phyloP scores from a whole-genome alignment of 1,140 invertebrate species.

The Lasioglossum albipes region DNA sequence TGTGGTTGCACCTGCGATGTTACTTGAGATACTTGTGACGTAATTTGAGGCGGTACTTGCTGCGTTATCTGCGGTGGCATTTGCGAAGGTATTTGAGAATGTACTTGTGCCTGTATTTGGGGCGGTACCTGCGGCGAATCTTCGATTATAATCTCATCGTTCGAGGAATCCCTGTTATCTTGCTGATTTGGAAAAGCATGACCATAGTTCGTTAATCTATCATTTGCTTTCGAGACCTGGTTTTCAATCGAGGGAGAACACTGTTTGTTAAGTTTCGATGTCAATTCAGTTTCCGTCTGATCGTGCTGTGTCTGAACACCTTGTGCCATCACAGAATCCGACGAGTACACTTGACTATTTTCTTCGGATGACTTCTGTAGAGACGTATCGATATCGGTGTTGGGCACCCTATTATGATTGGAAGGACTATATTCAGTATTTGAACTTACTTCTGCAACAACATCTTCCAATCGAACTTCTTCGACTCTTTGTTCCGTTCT shows the following conservation, averaged over 20 bases:
- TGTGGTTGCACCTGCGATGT: slow-evolving; percentile 22
- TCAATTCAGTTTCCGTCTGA: slow-evolving; percentile 57
- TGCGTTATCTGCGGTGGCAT: slow-evolving; percentile 54
- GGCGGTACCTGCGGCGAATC: slow-evolving; percentile 44
- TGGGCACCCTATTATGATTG: slow-evolving; percentile 65
- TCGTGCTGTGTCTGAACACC: slow-evolving; percentile 57
- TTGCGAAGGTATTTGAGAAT: slow-evolving; percentile 58
- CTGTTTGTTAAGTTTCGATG: slow-evolving; percentile 52
- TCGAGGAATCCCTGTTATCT: slow-evolving; percentile 54
- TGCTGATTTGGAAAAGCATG: slow-evolving; percentile 52
- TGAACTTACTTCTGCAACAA: slow-evolving; percentile 74
- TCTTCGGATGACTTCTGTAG: slow-evolving; percentile 65
- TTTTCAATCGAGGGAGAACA: slow-evolving; percentile 51
- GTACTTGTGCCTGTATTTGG: slow-evolving; percentile 43
- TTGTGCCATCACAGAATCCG: slow-evolving; percentile 53
- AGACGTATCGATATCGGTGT: slow-evolving; percentile 63
- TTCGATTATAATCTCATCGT: slow-evolving; percentile 70
- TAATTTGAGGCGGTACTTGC: slow-evolving; percentile 61
- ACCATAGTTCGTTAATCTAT: slow-evolving; percentile 54
- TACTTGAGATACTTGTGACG: slow-evolving; percentile 36
- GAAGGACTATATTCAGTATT: slow-evolving; percentile 73
- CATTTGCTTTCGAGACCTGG: slow-evolving; percentile 44
- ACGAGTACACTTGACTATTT: slow-evolving; percentile 57
- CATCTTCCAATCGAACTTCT: slow-evolving; percentile 76
- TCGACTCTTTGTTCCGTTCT: slow-evolving; percentile 76